Percentiles rank a stretch among this genome's conserved stretches.
Conservation (phyloP, 2,888 invertebrate species). For the Scaptomyza cyrtandrae region DNA sequence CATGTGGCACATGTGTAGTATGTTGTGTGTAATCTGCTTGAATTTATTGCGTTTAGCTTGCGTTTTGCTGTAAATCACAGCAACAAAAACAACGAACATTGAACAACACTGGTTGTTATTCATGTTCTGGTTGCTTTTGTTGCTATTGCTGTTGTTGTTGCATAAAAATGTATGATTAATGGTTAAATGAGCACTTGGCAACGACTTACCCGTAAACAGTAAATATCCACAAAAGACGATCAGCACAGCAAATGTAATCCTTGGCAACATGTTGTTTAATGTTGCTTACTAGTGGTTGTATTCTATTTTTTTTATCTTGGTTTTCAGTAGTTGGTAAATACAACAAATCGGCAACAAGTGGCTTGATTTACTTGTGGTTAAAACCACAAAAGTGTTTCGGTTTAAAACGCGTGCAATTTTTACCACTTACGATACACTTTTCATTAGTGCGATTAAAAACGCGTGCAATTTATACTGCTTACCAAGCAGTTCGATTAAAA, state of each 20-base stretch:
- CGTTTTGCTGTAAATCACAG: slow-evolving; percentile 65
- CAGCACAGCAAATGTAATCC: slow-evolving; percentile 79
- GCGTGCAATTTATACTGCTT: slow-evolving; percentile 17
- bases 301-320: background rate
- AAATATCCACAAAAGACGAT: slow-evolving; percentile 83
- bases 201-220: slow-evolving; percentile 83
- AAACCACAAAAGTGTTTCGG: slow-evolving; percentile 1
- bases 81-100: slow-evolving; percentile 6
- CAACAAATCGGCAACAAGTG: background rate
- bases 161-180: slow-evolving; percentile 61
- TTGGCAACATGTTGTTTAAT: slow-evolving; percentile 79
- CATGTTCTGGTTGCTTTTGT: slow-evolving; percentile 43
- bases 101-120: slow-evolving; percentile 45
- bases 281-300: slow-evolving; percentile 17
- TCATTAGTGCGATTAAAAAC: slow-evolving; percentile 28
- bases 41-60: slow-evolving; percentile 68
- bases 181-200: slow-evolving; percentile 15
- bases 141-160: slow-evolving; percentile 48
- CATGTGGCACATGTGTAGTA: slow-evolving; percentile 26
- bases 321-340: too few relatives aligned
- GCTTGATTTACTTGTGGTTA: background rate
- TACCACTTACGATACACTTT: background rate
- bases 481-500: slow-evolving; percentile 5
- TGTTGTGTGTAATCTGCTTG: slow-evolving; percentile 64
- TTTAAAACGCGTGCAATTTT: background rate